Evolutionary conservation across 2,888 invertebrate genomes (phyloP).

Genomic region (Kuschelorhynchus macadamiae): DNA sequence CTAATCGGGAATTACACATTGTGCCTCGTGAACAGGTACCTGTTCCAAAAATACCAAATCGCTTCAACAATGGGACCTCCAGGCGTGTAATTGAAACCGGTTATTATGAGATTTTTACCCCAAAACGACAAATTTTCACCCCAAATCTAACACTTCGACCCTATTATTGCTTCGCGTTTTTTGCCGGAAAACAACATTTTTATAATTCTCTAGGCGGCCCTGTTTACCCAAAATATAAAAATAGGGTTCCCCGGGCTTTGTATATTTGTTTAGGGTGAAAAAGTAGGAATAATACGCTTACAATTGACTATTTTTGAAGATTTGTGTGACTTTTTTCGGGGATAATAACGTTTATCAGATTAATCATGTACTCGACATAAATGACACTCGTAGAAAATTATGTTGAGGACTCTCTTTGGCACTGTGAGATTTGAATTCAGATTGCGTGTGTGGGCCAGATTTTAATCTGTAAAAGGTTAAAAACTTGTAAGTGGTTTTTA

Average conservation of each 20-base stretch:
- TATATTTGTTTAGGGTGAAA: slow-evolving; percentile 55
- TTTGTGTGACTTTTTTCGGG: slow-evolving; percentile 45
- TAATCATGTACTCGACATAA: slow-evolving; percentile 52
- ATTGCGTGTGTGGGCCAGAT: slow-evolving; percentile 17
- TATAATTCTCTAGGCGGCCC: slow-evolving; percentile 64
- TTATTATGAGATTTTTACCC: slow-evolving; percentile 65
- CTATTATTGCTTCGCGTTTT: slow-evolving; percentile 49
- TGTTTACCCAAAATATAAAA: slow-evolving; percentile 67
- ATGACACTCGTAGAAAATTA: slow-evolving; percentile 42
- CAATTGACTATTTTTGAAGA: slow-evolving; percentile 58
- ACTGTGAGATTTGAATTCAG: slow-evolving; percentile 13
- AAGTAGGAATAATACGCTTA: slow-evolving; percentile 59
- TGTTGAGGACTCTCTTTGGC: slow-evolving; percentile 45
- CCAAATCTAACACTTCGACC: slow-evolving; percentile 40
- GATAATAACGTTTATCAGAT: slow-evolving; percentile 52
- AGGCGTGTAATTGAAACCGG: slow-evolving; percentile 64
- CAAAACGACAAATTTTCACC: slow-evolving; percentile 61
- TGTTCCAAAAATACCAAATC: slow-evolving; percentile 38
- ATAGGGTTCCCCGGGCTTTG: slow-evolving; percentile 56
- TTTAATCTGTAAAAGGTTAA: slow-evolving; percentile 11
- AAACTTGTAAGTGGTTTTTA: too few relatives aligned
- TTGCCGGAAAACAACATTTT: slow-evolving; percentile 62
- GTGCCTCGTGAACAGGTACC: slow-evolving; percentile 28
- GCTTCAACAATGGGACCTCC: slow-evolving; percentile 37
- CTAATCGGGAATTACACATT: neutral